Evolutionary conservation across 35 echinoderm and acorn worm genomes (phyloP).

Genomic region (Anneissia japonica): DNA sequence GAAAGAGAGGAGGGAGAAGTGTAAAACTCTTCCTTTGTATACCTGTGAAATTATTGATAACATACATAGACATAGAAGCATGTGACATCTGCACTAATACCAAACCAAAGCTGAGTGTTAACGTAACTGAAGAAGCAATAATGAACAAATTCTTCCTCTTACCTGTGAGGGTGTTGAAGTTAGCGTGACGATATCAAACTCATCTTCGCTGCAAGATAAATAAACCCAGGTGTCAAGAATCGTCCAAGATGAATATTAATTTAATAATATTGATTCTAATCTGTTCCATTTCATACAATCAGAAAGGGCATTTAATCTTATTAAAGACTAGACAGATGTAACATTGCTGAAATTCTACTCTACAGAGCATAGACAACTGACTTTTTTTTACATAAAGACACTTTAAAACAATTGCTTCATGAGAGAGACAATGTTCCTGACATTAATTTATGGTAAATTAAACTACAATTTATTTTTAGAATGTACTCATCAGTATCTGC

Average conservation of each 20-base stretch:
- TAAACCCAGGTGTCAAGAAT: background rate
- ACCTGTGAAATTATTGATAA: too few species aligned
- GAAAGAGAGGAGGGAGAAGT: too few species aligned
- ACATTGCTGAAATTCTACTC: background rate
- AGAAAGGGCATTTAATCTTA: background rate
- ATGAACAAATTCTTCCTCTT: slow-evolving; percentile 6
- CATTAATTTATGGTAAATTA: too few species aligned
- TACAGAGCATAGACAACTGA: background rate
- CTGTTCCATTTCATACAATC: background rate
- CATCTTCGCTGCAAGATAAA: slow-evolving; percentile 80
- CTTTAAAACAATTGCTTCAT: background rate
- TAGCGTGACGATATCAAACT: slow-evolving; percentile 90
- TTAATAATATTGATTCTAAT: slow-evolving; percentile 3
- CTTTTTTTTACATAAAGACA: background rate
- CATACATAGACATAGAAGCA: too few species aligned
- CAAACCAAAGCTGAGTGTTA: background rate
- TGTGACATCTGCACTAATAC: background rate
- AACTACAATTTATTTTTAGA: too few species aligned
- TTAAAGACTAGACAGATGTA: background rate
- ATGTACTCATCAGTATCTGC: too few species aligned
- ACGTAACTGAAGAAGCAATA: background rate
- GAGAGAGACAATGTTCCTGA: too few species aligned
- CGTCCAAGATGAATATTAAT: background rate
- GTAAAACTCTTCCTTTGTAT: too few species aligned
- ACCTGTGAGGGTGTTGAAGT: slow-evolving; percentile 89